Evolutionary conservation across 2,797 vertebrate species (phyloP).

Genomic region (Heliangelus exortis): DNA sequence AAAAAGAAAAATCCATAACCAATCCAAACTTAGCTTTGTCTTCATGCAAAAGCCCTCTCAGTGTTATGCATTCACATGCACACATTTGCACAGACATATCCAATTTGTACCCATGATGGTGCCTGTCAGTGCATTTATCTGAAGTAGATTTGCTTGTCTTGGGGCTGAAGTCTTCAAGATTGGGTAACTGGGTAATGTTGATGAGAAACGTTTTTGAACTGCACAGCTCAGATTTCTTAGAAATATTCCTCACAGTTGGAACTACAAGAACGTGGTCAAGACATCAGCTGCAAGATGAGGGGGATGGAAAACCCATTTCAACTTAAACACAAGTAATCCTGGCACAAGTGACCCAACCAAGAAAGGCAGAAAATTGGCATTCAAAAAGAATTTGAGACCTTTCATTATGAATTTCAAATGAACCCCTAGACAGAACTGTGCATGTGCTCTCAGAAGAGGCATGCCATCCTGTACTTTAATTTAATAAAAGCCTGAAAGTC

Average conservation of each 20-base stretch:
- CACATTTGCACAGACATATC: neutral
- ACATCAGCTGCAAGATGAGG: neutral
- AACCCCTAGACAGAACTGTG: neutral
- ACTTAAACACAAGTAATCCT: neutral
- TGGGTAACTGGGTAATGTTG: neutral
- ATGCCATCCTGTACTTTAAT: neutral
- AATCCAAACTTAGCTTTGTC: neutral
- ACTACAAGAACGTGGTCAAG: neutral
- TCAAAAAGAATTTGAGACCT: neutral
- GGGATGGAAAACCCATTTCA: neutral
- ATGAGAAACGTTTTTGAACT: neutral
- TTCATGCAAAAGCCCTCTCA: neutral
- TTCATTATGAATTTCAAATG: neutral
- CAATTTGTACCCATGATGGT: neutral
- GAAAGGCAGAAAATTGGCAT: slow-evolving; percentile 14
- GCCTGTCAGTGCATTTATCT: neutral
- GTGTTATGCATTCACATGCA: neutral
- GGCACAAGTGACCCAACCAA: neutral
- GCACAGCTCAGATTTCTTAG: neutral
- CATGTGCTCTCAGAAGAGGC: neutral
- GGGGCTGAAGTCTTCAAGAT: neutral
- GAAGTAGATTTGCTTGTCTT: neutral
- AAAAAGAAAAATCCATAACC: neutral
- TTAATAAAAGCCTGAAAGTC: slow-evolving; percentile 25
- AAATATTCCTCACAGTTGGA: slow-evolving; percentile 19